Conservation (phyloP, 2,888 invertebrate genomes). For the Biston betularia region DNA sequence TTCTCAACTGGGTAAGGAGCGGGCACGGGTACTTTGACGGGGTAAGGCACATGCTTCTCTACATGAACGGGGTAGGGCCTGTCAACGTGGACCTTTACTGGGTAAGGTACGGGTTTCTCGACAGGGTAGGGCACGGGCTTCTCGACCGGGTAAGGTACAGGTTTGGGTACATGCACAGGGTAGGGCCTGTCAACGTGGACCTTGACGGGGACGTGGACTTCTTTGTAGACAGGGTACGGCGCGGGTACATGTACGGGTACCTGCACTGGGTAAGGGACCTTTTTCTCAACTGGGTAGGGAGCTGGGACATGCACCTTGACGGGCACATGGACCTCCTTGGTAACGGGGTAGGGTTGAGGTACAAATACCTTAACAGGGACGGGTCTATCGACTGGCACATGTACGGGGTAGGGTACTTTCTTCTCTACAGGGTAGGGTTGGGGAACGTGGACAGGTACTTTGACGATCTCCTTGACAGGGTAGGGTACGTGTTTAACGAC, state of each 20-base stretch:
- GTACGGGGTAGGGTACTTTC: conserved; percentile 85
- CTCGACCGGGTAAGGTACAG: conserved; percentile 87
- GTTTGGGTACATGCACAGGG: conserved; percentile 87
- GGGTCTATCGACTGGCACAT: conserved; percentile 83
- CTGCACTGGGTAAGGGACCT: conserved; percentile 88
- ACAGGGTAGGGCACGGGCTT: conserved; percentile 83
- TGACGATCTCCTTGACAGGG: conserved; percentile 88
- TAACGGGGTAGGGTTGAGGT: conserved; percentile 86
- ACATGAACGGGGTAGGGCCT: conserved; percentile 83
- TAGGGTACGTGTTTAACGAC: conserved; percentile 88
- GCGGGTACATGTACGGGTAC: conserved; percentile 87
- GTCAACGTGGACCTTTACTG: conserved; percentile 87
- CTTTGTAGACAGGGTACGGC: conserved; percentile 87
- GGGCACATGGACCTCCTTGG: conserved; percentile 88
- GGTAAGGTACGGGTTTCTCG: conserved; percentile 82
- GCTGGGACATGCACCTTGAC: conserved; percentile 90
- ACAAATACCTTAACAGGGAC: conserved; percentile 84
- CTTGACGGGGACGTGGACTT: conserved; percentile 87
- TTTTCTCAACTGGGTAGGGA: conserved; percentile 89
- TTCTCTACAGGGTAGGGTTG: conserved; percentile 90
- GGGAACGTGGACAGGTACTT: conserved; percentile 88
- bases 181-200: conserved; percentile 89
- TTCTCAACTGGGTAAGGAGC: conserved; percentile 88
- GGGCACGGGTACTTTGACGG: conserved; percentile 89
- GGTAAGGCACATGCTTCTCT: conserved; percentile 79